Evolutionary conservation across 2,797 vertebrate genomes (phyloP), one percentile per base, ranked within the genome.

Genomic region (Diglossa cyanea): DNA sequence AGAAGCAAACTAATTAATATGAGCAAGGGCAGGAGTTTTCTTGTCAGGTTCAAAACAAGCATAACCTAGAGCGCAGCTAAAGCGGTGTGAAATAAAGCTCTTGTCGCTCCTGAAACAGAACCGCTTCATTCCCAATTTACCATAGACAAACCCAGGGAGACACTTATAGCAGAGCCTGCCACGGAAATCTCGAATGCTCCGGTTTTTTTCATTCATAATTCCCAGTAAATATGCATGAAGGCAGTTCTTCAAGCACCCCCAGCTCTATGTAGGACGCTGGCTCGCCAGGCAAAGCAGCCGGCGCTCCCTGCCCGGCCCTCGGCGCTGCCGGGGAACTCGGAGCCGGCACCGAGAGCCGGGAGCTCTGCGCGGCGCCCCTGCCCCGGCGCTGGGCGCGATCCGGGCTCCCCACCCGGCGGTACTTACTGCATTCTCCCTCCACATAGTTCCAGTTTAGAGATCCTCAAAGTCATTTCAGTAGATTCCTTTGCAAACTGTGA

Each of bases 351-450:
- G 31, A n/a, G 53, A 54, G 63, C 71, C 15, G 1, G 1, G 60
- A 58, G 14, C 79, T 54, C 58, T 2, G 75, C 50, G 37, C 54
- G 31, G 51, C 65, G 33, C 74, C 84, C 83, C 1, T 39, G 21
- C 81, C 78, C 63, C 23, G 1, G 30, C 5, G 4, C 72, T 0
- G 5, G 40, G 23, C n/a, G 33, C 54, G 1, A 14, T 1, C 4
- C 6, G 26, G 3, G 62, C 81, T 30, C 42, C 50, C 73, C 76
- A 1, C n/a, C 31, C 17, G 7, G 61, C 92, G 13, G 35, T 98
- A 99, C 99, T 99, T 98, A 99, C 99, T 98, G 98, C 98, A 98
- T 98, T 97, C 98, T 98, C 98, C 98, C 98, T 98, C 98, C 99
- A 98, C 98, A 98, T 98, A 98, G 98, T 98, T 98, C 98, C 98